These are phyloP conservation scores for Torymus texanus DNA, from an alignment of 2,888 invertebrate genomes.

Conservation along the genomic window DNA sequence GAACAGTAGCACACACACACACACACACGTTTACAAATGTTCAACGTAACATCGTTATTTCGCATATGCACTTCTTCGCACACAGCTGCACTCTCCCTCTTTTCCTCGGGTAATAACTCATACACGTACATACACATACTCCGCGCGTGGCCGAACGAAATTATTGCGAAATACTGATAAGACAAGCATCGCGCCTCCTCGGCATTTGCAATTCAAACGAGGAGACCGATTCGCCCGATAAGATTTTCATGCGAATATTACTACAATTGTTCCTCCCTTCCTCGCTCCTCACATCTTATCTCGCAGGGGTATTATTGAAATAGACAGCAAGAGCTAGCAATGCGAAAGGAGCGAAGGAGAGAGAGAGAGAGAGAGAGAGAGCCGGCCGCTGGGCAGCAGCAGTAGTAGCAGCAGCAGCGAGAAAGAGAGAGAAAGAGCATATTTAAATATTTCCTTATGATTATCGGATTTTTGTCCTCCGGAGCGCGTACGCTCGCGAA, in stretches of 20 bases:
- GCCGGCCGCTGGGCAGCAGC: too few species aligned
- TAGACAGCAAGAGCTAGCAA: conserved; percentile 17
- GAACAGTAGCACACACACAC: conserved; percentile 4
- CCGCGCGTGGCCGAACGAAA: conserved; percentile 30
- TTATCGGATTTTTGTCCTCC: conserved; percentile 49
- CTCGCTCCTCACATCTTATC: conserved; percentile 4
- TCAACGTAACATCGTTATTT: conserved; percentile 40
- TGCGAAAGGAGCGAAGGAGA: conserved; percentile 48
- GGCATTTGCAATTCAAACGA: conserved; percentile 49
- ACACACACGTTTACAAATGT: not conserved
- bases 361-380: not conserved
- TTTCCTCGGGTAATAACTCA: conserved; percentile 28
- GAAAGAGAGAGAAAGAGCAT: not conserved
- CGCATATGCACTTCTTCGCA: conserved; percentile 1
- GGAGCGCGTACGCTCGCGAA: not conserved
- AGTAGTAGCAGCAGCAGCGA: too few species aligned
- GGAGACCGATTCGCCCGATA: conserved; percentile 12
- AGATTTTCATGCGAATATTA: conserved; percentile 49
- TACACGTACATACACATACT: not conserved
- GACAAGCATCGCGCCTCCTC: conserved; percentile 42
- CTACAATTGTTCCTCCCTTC: conserved; percentile 13
- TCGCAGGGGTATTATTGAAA: conserved; percentile 29
- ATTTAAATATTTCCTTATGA: conserved; percentile 52
- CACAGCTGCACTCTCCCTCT: conserved; percentile 42
- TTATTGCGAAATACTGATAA: conserved; percentile 54